phyloP scores from a whole-genome alignment of 53 echinoderm and acorn worm species.

The Arbacia lixula region DNA sequence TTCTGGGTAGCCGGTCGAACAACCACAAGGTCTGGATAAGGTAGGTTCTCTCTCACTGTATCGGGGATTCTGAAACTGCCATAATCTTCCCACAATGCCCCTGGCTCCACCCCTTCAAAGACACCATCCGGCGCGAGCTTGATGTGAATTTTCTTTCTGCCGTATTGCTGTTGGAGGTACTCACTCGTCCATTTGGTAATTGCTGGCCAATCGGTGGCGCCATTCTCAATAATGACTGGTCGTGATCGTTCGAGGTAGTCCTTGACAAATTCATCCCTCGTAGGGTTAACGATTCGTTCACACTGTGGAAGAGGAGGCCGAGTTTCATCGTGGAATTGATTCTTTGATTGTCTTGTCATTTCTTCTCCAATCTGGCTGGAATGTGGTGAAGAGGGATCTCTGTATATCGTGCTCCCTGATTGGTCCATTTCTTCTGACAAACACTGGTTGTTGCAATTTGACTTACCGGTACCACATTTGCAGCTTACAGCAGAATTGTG shows the following conservation, averaged over 20 bases:
- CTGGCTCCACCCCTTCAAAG: slow-evolving; percentile 88
- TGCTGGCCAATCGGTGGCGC: slow-evolving; percentile 76
- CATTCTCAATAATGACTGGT: slow-evolving; percentile 77
- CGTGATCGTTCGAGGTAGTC: slow-evolving; percentile 75
- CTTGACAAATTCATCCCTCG: slow-evolving; percentile 72
- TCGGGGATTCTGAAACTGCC: slow-evolving; percentile 67
- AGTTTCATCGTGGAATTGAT: too few species aligned
- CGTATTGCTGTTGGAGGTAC: slow-evolving; percentile 65
- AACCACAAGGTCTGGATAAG: slow-evolving; percentile 84
- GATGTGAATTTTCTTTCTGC: slow-evolving; percentile 74
- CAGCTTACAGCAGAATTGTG: too few species aligned
- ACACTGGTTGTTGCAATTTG: too few species aligned
- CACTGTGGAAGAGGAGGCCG: slow-evolving; percentile 66
- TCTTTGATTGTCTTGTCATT: too few species aligned
- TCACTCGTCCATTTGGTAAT: slow-evolving; percentile 84
- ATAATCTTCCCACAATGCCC: slow-evolving; percentile 75
- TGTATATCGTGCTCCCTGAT: not conserved
- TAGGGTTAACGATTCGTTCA: slow-evolving; percentile 59
- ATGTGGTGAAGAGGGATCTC: too few species aligned
- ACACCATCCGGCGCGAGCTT: slow-evolving; percentile 89
- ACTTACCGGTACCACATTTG: too few species aligned
- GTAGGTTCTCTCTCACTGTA: slow-evolving; percentile 52
- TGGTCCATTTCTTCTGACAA: not conserved
- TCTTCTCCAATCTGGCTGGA: too few species aligned
- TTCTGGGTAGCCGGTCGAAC: slow-evolving; percentile 90